These are phyloP conservation scores for Aphelinus atriplicis DNA, from an alignment of 1,140 invertebrate species.

Conservation along the genomic window DNA sequence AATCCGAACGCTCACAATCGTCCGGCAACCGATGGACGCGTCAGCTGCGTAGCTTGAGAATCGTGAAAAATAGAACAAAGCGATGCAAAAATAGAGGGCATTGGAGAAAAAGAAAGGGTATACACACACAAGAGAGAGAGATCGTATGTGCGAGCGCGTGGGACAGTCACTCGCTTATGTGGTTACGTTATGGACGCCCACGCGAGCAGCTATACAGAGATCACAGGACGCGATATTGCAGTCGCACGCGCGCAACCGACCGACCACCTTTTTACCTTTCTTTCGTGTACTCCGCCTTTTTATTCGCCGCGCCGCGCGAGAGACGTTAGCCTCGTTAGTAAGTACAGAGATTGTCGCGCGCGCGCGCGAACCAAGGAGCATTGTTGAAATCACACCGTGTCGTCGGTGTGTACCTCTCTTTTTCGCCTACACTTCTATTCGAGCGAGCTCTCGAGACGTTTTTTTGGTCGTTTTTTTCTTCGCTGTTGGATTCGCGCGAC, in stretches of 20 bases:
- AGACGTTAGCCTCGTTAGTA: slow-evolving; percentile 23
- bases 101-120: not conserved
- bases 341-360: not conserved
- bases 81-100: too few species aligned
- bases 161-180: not conserved
- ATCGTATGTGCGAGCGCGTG: not conserved
- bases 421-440: too few species aligned
- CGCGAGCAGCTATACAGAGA: not conserved
- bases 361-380: slow-evolving; percentile 9
- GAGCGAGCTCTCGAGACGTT: too few species aligned
- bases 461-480: too few species aligned
- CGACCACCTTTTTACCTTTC: not conserved
- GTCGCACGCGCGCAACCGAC: slow-evolving; percentile 5
- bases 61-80: too few species aligned
- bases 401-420: not conserved
- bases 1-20: too few species aligned
- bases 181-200: slow-evolving; percentile 33
- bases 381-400: not conserved
- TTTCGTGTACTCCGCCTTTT: not conserved
- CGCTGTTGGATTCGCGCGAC: too few species aligned
- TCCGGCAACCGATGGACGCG: too few species aligned
- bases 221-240: slow-evolving; percentile 14
- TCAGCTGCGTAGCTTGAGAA: too few species aligned
- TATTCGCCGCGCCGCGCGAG: not conserved
- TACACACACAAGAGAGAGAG: not conserved